These are phyloP conservation scores for Bilobella aurantiaca DNA, from an alignment of 1,140 invertebrate species.

Conservation along the genomic window DNA sequence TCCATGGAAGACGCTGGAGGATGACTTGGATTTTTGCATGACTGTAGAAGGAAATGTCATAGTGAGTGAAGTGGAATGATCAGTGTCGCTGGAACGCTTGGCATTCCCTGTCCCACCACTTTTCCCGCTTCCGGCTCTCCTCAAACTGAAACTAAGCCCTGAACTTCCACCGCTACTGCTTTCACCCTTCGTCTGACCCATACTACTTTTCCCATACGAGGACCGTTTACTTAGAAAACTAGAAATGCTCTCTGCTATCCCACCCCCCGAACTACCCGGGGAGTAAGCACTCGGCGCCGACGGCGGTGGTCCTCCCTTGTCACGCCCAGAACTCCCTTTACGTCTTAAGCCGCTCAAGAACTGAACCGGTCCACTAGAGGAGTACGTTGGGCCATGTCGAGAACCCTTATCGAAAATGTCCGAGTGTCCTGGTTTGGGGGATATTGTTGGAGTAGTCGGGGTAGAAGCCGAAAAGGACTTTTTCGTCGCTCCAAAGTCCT, in stretches of 20 bases:
- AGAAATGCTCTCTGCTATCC: not conserved
- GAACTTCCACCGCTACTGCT: not conserved
- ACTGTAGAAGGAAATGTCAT: slow-evolving; percentile 44
- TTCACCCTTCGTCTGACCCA: too few relatives aligned
- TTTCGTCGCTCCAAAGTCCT: too few relatives aligned
- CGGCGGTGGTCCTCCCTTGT: not conserved
- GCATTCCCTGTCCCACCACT: too few relatives aligned
- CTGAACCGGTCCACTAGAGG: too few relatives aligned
- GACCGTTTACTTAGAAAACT: slow-evolving; percentile 1
- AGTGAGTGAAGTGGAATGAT: not conserved
- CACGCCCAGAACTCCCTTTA: not conserved
- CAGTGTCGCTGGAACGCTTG: too few relatives aligned
- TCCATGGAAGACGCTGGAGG: slow-evolving; percentile 68
- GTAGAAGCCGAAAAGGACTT: not conserved
- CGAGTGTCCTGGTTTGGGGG: too few relatives aligned
- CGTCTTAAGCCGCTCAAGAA: not conserved
- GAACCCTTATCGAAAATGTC: too few relatives aligned
- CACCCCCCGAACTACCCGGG: not conserved
- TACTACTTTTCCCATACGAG: too few relatives aligned
- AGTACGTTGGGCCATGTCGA: too few relatives aligned
- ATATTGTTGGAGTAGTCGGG: slow-evolving; percentile 10
- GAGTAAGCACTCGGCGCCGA: slow-evolving; percentile 9
- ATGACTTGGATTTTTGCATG: slow-evolving; percentile 79
- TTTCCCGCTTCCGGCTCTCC: not conserved
- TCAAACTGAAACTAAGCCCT: not conserved